phyloP scores from a whole-genome alignment of 2,888 invertebrate genomes.

The Sturmia bella region DNA sequence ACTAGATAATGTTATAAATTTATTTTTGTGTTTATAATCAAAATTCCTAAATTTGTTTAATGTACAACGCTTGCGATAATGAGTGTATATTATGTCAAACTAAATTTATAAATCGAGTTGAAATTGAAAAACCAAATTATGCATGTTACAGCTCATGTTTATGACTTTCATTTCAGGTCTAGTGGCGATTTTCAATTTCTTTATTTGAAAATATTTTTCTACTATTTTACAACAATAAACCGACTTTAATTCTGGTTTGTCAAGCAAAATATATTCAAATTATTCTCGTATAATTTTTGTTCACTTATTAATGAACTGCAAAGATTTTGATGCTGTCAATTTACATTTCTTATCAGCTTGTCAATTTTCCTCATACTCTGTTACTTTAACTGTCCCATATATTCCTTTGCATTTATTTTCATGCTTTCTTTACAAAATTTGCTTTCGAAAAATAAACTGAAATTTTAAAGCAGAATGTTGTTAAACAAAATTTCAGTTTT shows the following conservation, averaged over 20 bases:
- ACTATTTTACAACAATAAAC: not conserved
- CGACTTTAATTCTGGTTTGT: constrained; percentile 2
- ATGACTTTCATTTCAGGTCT: too few relatives aligned
- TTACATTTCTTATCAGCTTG: constrained; percentile 45
- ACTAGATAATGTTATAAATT: too few relatives aligned
- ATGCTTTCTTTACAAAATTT: constrained; percentile 1
- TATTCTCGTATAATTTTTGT: not conserved
- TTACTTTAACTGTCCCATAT: constrained; percentile 2
- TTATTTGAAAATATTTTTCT: not conserved
- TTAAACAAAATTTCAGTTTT: constrained; percentile 23
- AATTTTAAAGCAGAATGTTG: not conserved
- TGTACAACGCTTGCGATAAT: too few relatives aligned
- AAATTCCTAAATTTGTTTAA: too few relatives aligned
- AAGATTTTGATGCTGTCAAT: constrained; percentile 47
- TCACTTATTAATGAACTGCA: constrained; percentile 36
- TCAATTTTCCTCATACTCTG: constrained; percentile 25
- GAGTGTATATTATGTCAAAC: too few relatives aligned
- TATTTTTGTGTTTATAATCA: too few relatives aligned
- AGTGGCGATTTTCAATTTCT: too few relatives aligned
- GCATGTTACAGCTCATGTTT: too few relatives aligned
- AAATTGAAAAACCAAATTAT: too few relatives aligned
- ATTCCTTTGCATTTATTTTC: constrained; percentile 9
- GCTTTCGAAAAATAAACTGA: not conserved
- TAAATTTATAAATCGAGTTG: too few relatives aligned
- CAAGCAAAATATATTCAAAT: constrained; percentile 3